Evolutionary conservation across 1,140 invertebrate species (phyloP).

Genomic region (Streblospio benedicti): DNA sequence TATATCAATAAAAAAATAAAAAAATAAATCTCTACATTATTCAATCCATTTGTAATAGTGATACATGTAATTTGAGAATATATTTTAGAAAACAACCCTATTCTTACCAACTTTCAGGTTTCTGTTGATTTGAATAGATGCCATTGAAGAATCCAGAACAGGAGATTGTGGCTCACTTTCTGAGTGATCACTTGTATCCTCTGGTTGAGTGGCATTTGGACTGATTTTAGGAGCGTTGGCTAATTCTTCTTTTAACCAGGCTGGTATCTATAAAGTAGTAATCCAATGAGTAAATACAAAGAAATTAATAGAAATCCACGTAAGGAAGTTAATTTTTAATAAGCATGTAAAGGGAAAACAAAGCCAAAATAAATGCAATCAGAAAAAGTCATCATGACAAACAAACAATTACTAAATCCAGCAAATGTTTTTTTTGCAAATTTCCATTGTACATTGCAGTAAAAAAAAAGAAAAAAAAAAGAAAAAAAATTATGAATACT

Average conservation of each 20-base stretch:
- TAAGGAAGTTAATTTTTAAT: too few relatives aligned
- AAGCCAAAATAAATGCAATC: neutral
- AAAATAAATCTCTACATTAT: neutral
- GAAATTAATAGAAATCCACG: too few relatives aligned
- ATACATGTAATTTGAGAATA: neutral
- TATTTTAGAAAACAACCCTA: neutral
- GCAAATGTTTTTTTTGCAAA: too few relatives aligned
- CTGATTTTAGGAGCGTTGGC: slow-evolving; percentile 30
- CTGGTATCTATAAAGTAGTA: too few relatives aligned
- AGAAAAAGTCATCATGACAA: neutral
- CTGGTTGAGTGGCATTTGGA: slow-evolving; percentile 37
- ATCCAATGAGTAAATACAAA: too few relatives aligned
- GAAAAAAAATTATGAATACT: too few relatives aligned
- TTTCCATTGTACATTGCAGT: too few relatives aligned
- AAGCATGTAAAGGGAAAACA: too few relatives aligned
- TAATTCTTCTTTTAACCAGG: slow-evolving; percentile 47
- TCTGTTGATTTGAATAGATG: slow-evolving; percentile 39
- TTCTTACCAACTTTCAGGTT: slow-evolving; percentile 24
- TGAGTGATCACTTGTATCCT: slow-evolving; percentile 37
- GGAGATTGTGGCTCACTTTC: slow-evolving; percentile 24
- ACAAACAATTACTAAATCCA: neutral
- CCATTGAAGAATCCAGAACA: slow-evolving; percentile 33
- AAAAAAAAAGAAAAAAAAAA: too few relatives aligned
- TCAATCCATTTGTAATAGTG: neutral
- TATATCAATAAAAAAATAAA: neutral